Evolutionary conservation across 2,113 vertebrate genomes (phyloP).

Genomic region (Nothocercus nigrocapillus): DNA sequence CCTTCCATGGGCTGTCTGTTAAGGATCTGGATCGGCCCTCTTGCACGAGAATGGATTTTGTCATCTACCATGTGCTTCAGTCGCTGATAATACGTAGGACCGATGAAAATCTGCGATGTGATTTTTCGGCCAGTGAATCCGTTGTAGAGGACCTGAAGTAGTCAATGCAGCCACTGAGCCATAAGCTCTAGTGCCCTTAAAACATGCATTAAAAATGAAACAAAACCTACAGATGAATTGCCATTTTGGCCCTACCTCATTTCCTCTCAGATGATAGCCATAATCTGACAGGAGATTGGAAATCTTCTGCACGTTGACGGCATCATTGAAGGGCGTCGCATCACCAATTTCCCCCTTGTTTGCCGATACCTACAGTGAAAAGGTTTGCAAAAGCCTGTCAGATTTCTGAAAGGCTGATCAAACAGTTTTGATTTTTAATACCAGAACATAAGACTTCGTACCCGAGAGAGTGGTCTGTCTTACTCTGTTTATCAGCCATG

Average conservation of each 20-base stretch:
- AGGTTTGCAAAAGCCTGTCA: background rate
- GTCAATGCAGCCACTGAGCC: background rate
- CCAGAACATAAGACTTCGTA: background rate
- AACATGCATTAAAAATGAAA: background rate
- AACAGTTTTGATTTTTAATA: background rate
- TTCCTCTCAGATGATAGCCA: constrained; percentile 97
- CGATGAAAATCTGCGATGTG: constrained; percentile 98
- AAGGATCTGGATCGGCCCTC: constrained; percentile 98
- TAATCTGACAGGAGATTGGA: constrained; percentile 97
- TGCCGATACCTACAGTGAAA: constrained; percentile 88
- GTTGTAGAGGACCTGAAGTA: constrained; percentile 92
- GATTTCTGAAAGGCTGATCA: background rate
- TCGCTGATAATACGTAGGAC: constrained; percentile 96
- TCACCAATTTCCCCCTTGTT: constrained; percentile 99
- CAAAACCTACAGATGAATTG: background rate
- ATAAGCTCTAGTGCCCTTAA: background rate
- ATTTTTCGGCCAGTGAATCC: constrained; percentile 98
- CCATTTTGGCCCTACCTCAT: constrained; percentile 84
- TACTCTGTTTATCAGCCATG: background rate
- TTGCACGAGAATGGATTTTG: constrained; percentile 96
- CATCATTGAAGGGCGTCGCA: constrained; percentile 97
- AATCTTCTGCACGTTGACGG: constrained; percentile 98
- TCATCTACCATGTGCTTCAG: constrained; percentile 99
- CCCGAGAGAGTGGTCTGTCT: background rate
- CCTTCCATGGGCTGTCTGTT: constrained; percentile 99